Conservation (phyloP, 92 coral and sea anemone species). For the Scolanthus callimorphus region DNA sequence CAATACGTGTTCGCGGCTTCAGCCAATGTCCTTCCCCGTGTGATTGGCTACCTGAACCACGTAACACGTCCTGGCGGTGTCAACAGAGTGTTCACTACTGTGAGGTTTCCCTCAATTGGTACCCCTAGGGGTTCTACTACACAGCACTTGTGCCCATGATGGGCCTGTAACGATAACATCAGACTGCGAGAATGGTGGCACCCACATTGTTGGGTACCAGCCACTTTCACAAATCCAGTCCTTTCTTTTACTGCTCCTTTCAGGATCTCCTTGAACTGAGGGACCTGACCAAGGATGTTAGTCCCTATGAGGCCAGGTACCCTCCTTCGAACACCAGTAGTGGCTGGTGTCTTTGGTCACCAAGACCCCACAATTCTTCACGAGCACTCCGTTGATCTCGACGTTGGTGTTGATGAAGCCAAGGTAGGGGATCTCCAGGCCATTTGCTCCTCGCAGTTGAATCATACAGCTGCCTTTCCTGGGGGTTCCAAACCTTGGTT, state of each 20-base stretch:
- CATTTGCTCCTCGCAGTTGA: conserved; percentile 18
- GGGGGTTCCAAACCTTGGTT: too few species aligned
- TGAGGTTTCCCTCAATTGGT: too few species aligned
- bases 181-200: conserved; percentile 17
- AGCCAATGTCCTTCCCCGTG: conserved; percentile 28
- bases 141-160: conserved; percentile 46
- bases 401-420: conserved; percentile 21
- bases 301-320: too few species aligned
- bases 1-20: too few species aligned
- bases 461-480: background rate
- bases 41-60: conserved; percentile 18
- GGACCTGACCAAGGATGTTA: too few species aligned
- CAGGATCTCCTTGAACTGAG: too few species aligned
- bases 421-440: too few species aligned
- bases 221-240: conserved; percentile 9
- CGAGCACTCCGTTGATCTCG: conserved; percentile 25
- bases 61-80: conserved; percentile 49
- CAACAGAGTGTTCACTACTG: too few species aligned
- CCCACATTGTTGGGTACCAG: conserved; percentile 17
- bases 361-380: conserved; percentile 41
- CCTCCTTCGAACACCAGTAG: too few species aligned
- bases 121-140: too few species aligned
- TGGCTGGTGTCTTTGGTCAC: conserved; percentile 32
- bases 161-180: conserved; percentile 48
- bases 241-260: too few species aligned